phyloP scores from a whole-genome alignment of 2,888 invertebrate genomes.

The Platycheirus albimanus region DNA sequence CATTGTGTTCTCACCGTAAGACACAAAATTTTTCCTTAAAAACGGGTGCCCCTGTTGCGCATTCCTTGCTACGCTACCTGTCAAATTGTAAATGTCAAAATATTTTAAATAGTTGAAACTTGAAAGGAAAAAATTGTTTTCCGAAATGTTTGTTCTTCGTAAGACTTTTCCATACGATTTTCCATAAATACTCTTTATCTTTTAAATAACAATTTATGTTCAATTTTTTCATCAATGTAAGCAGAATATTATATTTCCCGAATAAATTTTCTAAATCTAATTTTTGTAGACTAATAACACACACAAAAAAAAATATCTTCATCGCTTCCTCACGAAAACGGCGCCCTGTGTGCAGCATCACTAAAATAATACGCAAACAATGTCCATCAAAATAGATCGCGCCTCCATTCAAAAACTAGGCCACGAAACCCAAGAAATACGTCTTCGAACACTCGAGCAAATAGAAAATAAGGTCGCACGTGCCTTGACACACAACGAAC shows the following conservation, averaged over 20 bases:
- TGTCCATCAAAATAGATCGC: constrained; percentile 75
- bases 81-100: constrained; percentile 67
- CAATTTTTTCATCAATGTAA: constrained; percentile 53
- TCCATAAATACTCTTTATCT: constrained; percentile 58
- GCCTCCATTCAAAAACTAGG: constrained; percentile 78
- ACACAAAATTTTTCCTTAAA: too few relatives aligned
- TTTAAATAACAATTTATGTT: constrained; percentile 38
- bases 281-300: constrained; percentile 39
- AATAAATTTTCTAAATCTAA: background rate
- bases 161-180: constrained; percentile 50
- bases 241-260: constrained; percentile 16
- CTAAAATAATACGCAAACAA: constrained; percentile 40
- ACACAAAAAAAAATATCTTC: constrained; percentile 27
- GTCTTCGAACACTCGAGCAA: constrained; percentile 79
- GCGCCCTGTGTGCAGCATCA: constrained; percentile 18
- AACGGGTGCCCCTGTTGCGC: constrained; percentile 8
- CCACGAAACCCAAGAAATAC: constrained; percentile 80
- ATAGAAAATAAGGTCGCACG: constrained; percentile 78
- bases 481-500: constrained; percentile 77
- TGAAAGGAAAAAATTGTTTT: constrained; percentile 60
- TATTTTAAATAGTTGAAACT: constrained; percentile 55
- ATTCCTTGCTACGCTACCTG: constrained; percentile 44
- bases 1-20: too few relatives aligned
- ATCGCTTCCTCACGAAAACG: constrained; percentile 26
- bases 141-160: constrained; percentile 69